These are phyloP conservation scores for Ophion costatus DNA, from an alignment of 2,888 invertebrate species.

Conservation along the genomic window DNA sequence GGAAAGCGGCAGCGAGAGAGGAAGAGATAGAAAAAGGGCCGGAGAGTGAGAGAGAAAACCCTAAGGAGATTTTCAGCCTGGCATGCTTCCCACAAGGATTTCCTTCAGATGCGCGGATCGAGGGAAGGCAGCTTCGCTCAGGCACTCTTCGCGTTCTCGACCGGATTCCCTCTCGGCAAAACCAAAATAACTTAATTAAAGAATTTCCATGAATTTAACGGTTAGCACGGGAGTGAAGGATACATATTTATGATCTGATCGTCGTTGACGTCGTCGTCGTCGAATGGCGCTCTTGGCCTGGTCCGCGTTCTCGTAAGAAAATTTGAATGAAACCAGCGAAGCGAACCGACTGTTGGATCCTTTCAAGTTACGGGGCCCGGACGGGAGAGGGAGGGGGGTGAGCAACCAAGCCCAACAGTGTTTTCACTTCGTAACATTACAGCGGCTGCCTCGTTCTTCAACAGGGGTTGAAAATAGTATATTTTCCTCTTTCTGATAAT, in stretches of 20 bases:
- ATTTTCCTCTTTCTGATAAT: conserved; percentile 56
- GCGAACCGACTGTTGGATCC: conserved; percentile 55
- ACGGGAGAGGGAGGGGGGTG: background rate
- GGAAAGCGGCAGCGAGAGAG: conserved; percentile 23
- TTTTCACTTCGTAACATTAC: conserved; percentile 43
- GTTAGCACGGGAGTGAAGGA: conserved; percentile 72
- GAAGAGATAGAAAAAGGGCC: conserved; percentile 19
- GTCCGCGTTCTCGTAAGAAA: conserved; percentile 47
- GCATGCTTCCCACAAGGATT: conserved; percentile 81
- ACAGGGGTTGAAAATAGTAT: conserved; percentile 44
- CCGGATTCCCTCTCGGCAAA: conserved; percentile 70
- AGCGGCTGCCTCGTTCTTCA: conserved; percentile 19
- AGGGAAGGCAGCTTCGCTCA: conserved; percentile 38
- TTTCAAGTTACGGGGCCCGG: conserved; percentile 46
- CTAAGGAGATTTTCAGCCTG: conserved; percentile 79
- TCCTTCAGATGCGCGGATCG: conserved; percentile 71
- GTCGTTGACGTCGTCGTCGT: conserved; percentile 56
- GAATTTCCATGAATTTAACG: conserved; percentile 82
- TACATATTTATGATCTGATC: conserved; percentile 82
- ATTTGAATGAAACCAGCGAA: conserved; percentile 64
- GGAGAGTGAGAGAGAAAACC: conserved; percentile 38
- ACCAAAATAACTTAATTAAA: conserved; percentile 83
- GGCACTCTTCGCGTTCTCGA: conserved; percentile 53
- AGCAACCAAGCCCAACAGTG: conserved; percentile 46
- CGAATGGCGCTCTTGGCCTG: conserved; percentile 34